phyloP scores from a whole-genome alignment of 1,140 invertebrate species.

The Sinonovacula constricta region DNA sequence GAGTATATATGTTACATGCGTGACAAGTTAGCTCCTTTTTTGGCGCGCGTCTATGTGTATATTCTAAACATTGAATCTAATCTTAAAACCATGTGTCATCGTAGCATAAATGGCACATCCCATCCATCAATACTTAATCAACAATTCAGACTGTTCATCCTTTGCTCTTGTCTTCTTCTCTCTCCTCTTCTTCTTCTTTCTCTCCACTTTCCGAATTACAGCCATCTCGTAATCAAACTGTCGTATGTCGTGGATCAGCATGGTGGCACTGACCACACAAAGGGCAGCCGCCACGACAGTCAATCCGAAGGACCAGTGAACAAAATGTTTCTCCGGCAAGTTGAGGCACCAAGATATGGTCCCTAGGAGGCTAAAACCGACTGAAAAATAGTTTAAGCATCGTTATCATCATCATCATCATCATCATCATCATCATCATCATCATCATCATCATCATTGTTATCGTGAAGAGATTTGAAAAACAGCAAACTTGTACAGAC shows the following conservation, averaged over 20 bases:
- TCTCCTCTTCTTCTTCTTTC: slow-evolving; percentile 5
- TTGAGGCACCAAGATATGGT: slow-evolving; percentile 18
- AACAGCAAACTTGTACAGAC: no score
- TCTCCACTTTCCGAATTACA: not conserved
- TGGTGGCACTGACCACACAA: slow-evolving; percentile 3
- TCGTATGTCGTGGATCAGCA: slow-evolving; percentile 35
- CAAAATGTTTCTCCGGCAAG: slow-evolving; percentile 7
- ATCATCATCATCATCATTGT: not conserved
- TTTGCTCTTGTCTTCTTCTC: not conserved
- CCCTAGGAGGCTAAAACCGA: slow-evolving; percentile 1
- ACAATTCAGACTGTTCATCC: not conserved
- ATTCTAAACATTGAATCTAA: no score
- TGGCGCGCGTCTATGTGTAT: no score
- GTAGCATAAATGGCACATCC: no score
- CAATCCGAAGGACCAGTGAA: slow-evolving; percentile 34
- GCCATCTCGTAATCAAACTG: slow-evolving; percentile 28
- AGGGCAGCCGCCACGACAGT: slow-evolving; percentile 5
- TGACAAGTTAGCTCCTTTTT: no score
- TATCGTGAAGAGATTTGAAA: not conserved
- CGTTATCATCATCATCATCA: not conserved
- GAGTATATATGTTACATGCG: no score
- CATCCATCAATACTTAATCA: not conserved
- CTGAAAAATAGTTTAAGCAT: not conserved
- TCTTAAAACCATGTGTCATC: no score
- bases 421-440: slow-evolving; percentile 5